Evolutionary conservation across 1,140 invertebrate genomes (phyloP), one percentile per base, ranked within the genome.

Genomic region (Drosophila watanabei): DNA sequence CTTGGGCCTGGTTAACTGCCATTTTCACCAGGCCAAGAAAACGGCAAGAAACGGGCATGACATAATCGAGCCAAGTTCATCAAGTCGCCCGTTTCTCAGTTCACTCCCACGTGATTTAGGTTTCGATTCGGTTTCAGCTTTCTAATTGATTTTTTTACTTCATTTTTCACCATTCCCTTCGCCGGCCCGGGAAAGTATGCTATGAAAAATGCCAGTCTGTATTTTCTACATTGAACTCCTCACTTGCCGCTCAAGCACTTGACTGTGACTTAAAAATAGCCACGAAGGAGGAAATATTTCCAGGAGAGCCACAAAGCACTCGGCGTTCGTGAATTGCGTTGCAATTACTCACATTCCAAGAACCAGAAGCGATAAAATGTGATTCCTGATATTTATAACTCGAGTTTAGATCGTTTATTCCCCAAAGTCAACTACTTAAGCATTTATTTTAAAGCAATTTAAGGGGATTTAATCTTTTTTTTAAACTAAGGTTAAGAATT

Each of bases 21-120:
- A 73, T 60, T 73, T 72, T 72, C 70, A 60, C 32, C 51, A 24
- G 3, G 24, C 24, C 24, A 56, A 37, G 54, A 37, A 49, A 46
- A 46, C 4, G 48, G 24, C 48, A 66, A 65, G 20, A n/a, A 48
- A 35, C 33, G 37, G 45, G 68, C 70, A 73, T 73, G 70, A 73
- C 70, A 73, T 73, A 73, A 73, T 73, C 70, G 41, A 73, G 70
- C 68, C 70, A 73, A 73, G 70, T 73, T 73, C 68, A 73, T 73
- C 70, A 73, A 72, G 41, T 41, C 68, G 65, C 39, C 28, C 56
- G 28, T 20, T 61, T 20, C 62, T 65, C 33, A n/a, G 56, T 6
- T 49, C 33, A 16, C 35, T 57, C 20, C 54, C 54, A 39, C 54
- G 33, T 28, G 20, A 39, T 32, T 65, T 28, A 6, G 39, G 28